Evolutionary conservation across 2,888 invertebrate species (phyloP), one percentile per base, ranked within the genome.

Genomic region (Odontocolon sp.): DNA sequence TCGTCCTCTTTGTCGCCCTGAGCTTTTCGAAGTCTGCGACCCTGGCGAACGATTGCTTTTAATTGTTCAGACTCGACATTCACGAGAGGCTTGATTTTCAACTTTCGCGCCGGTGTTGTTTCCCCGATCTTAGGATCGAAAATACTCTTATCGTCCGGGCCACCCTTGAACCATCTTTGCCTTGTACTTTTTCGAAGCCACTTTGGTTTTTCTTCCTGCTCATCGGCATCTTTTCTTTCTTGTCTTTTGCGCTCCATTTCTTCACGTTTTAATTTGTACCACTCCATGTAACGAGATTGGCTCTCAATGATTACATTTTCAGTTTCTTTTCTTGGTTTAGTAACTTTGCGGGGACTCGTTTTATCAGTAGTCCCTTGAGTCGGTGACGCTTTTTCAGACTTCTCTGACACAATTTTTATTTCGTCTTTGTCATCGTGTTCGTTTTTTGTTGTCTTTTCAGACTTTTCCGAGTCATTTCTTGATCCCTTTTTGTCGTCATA

Each of bases 11-110:
- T 86, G 2, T 85, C 81, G 18, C 80, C 81, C 18, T 84, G 84
- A 36, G 91, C 87, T 83, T 91, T 92, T 1, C 91, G 84, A 38
- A 90, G 81, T 75, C 90, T 89, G 21, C 90, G 83, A 0, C 92
- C 90, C 63, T 92, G 89, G 2, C 89, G 85, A 57, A 90, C 87
- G 38, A 90, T 90, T 0, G 89, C 90, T 52, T 87, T 89, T 40
- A 89, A 67, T 56, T 90, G 90, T 59, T 90, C 90, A 1, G 90
- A 90, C 67, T 90, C 90, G 11, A 88, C 87, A 80, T 89, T 90
- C n/a, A 88, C 83, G 69, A 88, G 71, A 0, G 90, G 90, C 28
- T 87, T 87, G 2, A 90, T 81, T 61, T 85, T 87, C 14, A 72
- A 84, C 42, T 79, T 83, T 1, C 72, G 77, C 2, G 75, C 80